Base-by-base conservation (phyloP, 2,797 vertebrate species). In the Parauchenoglanis punctatus region DNA sequence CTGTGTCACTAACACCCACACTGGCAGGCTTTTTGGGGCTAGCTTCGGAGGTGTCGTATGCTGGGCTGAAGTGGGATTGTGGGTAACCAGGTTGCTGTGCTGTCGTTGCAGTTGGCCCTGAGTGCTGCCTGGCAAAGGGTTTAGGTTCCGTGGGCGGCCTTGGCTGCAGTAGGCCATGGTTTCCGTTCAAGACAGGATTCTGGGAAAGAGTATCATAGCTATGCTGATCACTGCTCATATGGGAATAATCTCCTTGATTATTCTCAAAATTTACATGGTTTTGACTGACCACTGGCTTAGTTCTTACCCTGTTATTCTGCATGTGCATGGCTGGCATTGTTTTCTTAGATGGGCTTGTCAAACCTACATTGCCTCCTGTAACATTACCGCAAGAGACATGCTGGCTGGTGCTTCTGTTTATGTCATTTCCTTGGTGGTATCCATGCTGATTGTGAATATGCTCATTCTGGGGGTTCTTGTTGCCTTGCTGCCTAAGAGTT, bases 71-170 rank as follows among this genome's bases (percentile, higher is more conserved):
- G 85, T 92, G 86, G 65, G 95, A 94, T 70, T 95, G 90, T 84
- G 94, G 89, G 81, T 95, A 96, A 75, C 92, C 90, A 49, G 95
- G 91, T 68, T 94, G 96, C 90, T 96, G 96, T n/a, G 91, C 7
- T 0, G 94, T 88, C 84, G 90, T 12, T 0, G 94, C 88, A 81
- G 93, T 96, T 23, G 94, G 65, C 70, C 87, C 88, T 3, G 94
- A 94, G 15, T 91, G 94, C 70, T 94, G 91, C 88, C 95, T 93
- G 90, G 87, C 93, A 0, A 91, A 88, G 0, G 94, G 92, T 89
- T 89, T 96, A 0, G 96, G 93, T 83, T 96, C 95, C 0, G 93
- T 86, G 0, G 97, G 96, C 13, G 97, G 96, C 84, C 93, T 96
- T 58, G 97, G 97, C 76, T 96, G 96, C 46, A 97, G 85, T 44